Base-by-base conservation (phyloP, 2,113 vertebrate genomes). In the Lophius piscatorius region DNA sequence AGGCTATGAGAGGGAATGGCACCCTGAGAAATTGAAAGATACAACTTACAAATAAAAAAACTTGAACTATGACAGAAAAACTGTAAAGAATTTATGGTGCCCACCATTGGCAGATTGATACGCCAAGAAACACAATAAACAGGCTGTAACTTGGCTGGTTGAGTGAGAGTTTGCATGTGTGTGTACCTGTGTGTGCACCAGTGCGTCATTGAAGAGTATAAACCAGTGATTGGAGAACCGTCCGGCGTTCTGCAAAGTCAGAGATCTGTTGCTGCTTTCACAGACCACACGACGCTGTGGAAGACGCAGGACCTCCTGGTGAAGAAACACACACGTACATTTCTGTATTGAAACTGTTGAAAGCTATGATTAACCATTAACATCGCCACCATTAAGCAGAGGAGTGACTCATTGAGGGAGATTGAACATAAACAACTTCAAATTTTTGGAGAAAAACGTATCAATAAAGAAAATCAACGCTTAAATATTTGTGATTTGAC, bases 201-300 rank as follows among this genome's bases (percentile, higher is more conserved):
- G 87, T n/a, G 92, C 91, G 23, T 99, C 97, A 0, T 95, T 98
- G 74, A 99, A 98, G 52, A 99, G 93, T 47, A 99, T 97, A 83
- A 99, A 98, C 94, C 95, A 95, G 69, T 98, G 97, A 29, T 94
- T 94, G 38, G 97, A 98, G 85, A 99, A 98, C 14, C 96, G 91
- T 6, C 96, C 95, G 0, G 97, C 94, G 0, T 98, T 95, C 85
- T 97, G 97, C 24, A 98, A 87, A 2, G 93, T 94, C 49, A 98
- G 41, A 0, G 78, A 92, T 26, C 95, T 91, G 85, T 95, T 95
- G 81, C 93, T 94, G 83, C 96, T 98, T 74, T 99, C 95, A 76
- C 96, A 97, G 17, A 98, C 89, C 48, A 99, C 71, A 0, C 97
- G 93, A 1, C 97, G 94, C 23, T 92, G 91, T 0, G 97, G 94